phyloP scores from a whole-genome alignment of 2,888 invertebrate species.

The Adineta ricciae region DNA sequence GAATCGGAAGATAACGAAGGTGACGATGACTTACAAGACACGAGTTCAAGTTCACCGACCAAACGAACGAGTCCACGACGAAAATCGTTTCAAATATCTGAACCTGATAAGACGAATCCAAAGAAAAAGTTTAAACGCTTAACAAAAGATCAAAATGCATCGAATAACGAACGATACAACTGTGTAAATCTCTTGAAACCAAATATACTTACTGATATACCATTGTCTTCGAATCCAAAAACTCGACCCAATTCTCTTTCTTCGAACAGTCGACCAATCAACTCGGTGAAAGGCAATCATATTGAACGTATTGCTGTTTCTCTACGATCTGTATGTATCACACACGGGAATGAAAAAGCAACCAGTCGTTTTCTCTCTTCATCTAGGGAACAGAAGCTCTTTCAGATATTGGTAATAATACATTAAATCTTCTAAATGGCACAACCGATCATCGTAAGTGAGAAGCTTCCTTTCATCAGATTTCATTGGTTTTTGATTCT shows the following conservation, averaged over 20 bases:
- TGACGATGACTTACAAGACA: background rate
- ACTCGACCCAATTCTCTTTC: background rate
- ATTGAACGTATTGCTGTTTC: conserved; percentile 4
- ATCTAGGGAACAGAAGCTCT: background rate
- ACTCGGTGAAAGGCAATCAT: conserved; percentile 21
- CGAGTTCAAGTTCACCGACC: background rate
- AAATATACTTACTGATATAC: background rate
- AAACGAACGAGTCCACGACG: background rate
- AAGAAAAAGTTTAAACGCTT: background rate
- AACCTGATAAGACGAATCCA: background rate
- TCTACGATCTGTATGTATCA: background rate
- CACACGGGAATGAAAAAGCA: too few species aligned
- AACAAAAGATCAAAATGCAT: background rate
- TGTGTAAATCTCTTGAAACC: background rate
- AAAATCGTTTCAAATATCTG: background rate
- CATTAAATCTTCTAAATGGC: background rate
- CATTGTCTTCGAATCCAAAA: background rate
- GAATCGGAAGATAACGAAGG: background rate
- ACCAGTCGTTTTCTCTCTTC: background rate
- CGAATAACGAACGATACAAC: background rate
- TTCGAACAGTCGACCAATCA: background rate
- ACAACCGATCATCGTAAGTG: background rate
- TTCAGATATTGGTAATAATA: background rate
- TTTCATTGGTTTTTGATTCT: too few species aligned
- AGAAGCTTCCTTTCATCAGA: background rate